Base-by-base conservation (phyloP, 2,888 invertebrate species). In the Zeuzera pyrina region DNA sequence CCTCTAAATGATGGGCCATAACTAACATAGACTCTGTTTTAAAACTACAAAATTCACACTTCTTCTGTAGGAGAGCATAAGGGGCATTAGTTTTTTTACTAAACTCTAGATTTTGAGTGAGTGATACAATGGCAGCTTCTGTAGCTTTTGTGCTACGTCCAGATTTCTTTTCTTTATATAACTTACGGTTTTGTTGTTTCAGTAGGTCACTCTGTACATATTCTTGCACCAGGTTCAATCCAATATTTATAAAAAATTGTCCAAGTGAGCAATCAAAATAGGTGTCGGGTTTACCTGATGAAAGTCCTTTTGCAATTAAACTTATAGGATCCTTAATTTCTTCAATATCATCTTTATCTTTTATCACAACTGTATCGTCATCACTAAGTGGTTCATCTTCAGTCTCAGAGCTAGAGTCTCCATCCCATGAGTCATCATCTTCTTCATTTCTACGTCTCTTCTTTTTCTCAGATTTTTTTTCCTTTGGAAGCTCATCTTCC, bases 191-290 rank as follows among this genome's bases (percentile, higher is more conserved):
- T 63, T 97, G 95, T 55, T 94, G 91, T 50, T 92, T 90, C 36
- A 97, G 81, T 36, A 97, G 81, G 78, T 97, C 97, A 27, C 90
- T 89, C 77, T 97, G 97, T 12, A 97, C 97, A 72, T 90, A 93
- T 68, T 97, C 97, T 69, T 96, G 95, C 3, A 96, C 97, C 47
- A 96, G 86, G 67, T 94, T 95, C 35, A 94, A 86, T 29, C 98
- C 97, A 52, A 97, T 93, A 60, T 95, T 95, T 66, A 94, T 92
- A 57, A 97, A 93, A 67, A 97, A 94, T 66, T 94, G 94, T 2
- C 97, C 96, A 36, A 96, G 77, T 2, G 95, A 92, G 62, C 93
- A 91, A 48, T 94, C 93, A 69, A 95, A 96, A 60, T 94, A 95
- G 41, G 90, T 89, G 41, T 88, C 85, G 41, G 86, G 69, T 57